A percentile compares a stretch with the other conserved stretches of the same genome.
These are phyloP conservation scores for Hirudinaria manillensis DNA, from an alignment of 2,888 invertebrate species.

Conservation along the genomic window DNA sequence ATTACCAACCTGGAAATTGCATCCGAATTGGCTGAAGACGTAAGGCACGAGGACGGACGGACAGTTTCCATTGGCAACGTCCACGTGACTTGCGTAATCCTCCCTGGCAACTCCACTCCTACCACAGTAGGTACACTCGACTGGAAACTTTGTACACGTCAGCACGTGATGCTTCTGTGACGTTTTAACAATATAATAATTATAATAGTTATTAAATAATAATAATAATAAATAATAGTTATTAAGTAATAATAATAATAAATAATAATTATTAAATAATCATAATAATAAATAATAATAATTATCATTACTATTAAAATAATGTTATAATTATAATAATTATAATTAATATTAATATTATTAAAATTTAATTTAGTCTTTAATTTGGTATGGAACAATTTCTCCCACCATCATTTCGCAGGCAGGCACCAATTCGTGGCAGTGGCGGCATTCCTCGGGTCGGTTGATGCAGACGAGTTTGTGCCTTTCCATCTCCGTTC, in stretches of 20 bases:
- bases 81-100: neutral
- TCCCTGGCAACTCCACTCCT: neutral
- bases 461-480: conserved; percentile 1
- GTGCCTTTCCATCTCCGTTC: neutral
- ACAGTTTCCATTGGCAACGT: conserved; percentile 10
- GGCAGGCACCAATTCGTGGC: neutral
- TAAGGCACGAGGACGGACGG: neutral
- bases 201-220: neutral
- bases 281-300: neutral
- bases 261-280: too few species aligned
- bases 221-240: neutral
- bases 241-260: neutral
- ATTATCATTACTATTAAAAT: neutral
- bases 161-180: conserved; percentile 14
- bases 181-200: neutral
- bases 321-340: too few species aligned
- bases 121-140: conserved; percentile 6
- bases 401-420: neutral
- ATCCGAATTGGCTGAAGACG: neutral
- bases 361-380: too few species aligned
- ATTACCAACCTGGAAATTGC: neutral
- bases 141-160: conserved; percentile 8
- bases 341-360: too few species aligned
- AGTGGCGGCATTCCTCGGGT: conserved; percentile 2
- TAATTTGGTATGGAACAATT: neutral